phyloP scores from a whole-genome alignment of 1,140 invertebrate genomes.

The Trachymyrmex cornetzi region DNA sequence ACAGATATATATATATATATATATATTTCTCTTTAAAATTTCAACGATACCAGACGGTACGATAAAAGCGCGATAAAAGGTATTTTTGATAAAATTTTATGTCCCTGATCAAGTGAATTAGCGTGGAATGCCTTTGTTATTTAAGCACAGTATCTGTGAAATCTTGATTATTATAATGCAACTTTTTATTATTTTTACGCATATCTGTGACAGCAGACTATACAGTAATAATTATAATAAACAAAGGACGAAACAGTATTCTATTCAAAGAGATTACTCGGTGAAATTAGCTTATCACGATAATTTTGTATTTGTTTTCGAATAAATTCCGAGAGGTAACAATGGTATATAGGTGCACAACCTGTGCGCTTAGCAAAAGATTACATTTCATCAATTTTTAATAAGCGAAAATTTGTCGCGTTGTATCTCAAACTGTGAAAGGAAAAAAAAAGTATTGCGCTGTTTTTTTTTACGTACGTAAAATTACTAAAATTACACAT shows the following conservation, averaged over 20 bases:
- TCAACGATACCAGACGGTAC: conserved; percentile 81
- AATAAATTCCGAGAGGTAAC: not conserved
- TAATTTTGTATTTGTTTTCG: not conserved
- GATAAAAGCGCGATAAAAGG: conserved; percentile 75
- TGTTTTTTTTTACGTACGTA: conserved; percentile 1
- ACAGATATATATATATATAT: too few species aligned
- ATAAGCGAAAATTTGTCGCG: not conserved
- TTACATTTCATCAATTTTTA: not conserved
- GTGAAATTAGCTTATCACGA: not conserved
- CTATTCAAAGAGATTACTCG: conserved; percentile 13
- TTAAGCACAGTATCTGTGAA: conserved; percentile 57
- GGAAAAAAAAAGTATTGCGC: not conserved
- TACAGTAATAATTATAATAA: conserved; percentile 18
- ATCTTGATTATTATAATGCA: conserved; percentile 45
- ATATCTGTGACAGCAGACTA: conserved; percentile 39
- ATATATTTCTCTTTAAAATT: conserved; percentile 81
- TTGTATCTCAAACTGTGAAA: not conserved
- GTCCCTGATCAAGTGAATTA: conserved; percentile 16
- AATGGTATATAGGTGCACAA: not conserved
- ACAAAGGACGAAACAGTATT: not conserved
- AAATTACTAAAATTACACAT: conserved; percentile 9
- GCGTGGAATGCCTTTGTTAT: conserved; percentile 26
- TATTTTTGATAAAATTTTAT: conserved; percentile 66
- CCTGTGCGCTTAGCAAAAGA: not conserved
- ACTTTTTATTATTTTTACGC: not conserved